Conservation (phyloP, 2,888 invertebrate species). For the Lycia hirtaria region DNA sequence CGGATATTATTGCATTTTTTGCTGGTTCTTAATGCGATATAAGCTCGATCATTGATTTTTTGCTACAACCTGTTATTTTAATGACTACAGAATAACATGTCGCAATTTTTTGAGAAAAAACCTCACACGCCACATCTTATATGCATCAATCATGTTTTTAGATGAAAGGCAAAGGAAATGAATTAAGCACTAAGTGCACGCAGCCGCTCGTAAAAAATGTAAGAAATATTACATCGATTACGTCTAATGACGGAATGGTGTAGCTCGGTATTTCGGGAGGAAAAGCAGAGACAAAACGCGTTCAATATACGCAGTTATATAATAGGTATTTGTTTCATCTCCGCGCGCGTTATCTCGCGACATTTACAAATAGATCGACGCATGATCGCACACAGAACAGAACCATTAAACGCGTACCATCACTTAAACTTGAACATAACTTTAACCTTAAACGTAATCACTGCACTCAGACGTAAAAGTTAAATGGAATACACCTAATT, state of each 20-base stretch:
- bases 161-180: conserved; percentile 70
- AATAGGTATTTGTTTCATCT: conserved; percentile 22
- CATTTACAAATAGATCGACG: conserved; percentile 33
- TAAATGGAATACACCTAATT: conserved; percentile 61
- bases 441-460: conserved; percentile 43
- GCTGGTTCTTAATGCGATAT: conserved; percentile 48
- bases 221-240: conserved; percentile 78
- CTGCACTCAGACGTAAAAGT: conserved; percentile 51
- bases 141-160: conserved; percentile 77
- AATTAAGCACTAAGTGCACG: conserved; percentile 67
- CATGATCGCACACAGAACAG: conserved; percentile 25
- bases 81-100: conserved; percentile 60
- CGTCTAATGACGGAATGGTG: conserved; percentile 70
- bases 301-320: conserved; percentile 22
- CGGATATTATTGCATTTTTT: conserved; percentile 43
- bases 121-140: conserved; percentile 50
- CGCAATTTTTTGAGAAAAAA: conserved; percentile 64
- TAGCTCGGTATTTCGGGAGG: conserved; percentile 54
- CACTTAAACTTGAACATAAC: conserved; percentile 22
- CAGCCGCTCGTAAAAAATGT: conserved; percentile 72
- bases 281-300: conserved; percentile 31
- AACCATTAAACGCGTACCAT: conserved; percentile 30
- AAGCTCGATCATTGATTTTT: conserved; percentile 58
- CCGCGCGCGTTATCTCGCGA: conserved; percentile 39
- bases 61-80: conserved; percentile 53